phyloP scores from a whole-genome alignment of 2,888 invertebrate species.

The Tricholauxania praeusta region DNA sequence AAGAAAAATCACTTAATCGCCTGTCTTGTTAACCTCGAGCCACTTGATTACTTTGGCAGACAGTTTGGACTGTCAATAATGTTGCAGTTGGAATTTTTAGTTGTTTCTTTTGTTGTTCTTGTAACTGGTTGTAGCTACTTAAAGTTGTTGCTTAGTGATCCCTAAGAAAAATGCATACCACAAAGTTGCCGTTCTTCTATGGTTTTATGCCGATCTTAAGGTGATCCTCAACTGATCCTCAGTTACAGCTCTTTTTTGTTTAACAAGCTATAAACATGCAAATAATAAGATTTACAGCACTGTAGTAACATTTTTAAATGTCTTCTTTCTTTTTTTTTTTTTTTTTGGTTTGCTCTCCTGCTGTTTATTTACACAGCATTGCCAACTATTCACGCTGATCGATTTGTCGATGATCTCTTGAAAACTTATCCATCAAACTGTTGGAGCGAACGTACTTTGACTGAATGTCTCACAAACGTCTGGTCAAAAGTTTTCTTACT shows the following conservation, averaged over 20 bases:
- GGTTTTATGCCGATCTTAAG: not conserved
- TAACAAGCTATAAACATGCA: conserved; percentile 23
- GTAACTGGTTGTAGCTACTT: conserved; percentile 3
- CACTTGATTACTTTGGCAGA: conserved; percentile 44
- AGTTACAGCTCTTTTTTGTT: conserved; percentile 1
- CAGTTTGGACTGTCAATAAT: conserved; percentile 45
- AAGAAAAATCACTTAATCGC: conserved; percentile 61
- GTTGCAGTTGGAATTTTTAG: conserved; percentile 7
- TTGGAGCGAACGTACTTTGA: conserved; percentile 12
- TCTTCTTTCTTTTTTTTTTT: not conserved
- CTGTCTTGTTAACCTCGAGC: conserved; percentile 58
- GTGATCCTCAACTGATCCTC: conserved; percentile 7
- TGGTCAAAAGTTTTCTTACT: not conserved
- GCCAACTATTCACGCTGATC: conserved; percentile 16
- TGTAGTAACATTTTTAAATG: conserved; percentile 43
- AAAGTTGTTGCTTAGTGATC: not conserved
- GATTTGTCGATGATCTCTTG: conserved; percentile 30
- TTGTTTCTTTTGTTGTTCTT: conserved; percentile 5
- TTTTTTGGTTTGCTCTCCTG: not conserved
- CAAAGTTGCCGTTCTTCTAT: no score
- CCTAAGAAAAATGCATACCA: no score
- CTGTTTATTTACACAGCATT: conserved; percentile 27
- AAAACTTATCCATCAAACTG: conserved; percentile 47
- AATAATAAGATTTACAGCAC: conserved; percentile 57
- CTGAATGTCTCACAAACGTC: not conserved